Conservation (phyloP, 2,888 invertebrate species). For the Anaspis maculata region DNA sequence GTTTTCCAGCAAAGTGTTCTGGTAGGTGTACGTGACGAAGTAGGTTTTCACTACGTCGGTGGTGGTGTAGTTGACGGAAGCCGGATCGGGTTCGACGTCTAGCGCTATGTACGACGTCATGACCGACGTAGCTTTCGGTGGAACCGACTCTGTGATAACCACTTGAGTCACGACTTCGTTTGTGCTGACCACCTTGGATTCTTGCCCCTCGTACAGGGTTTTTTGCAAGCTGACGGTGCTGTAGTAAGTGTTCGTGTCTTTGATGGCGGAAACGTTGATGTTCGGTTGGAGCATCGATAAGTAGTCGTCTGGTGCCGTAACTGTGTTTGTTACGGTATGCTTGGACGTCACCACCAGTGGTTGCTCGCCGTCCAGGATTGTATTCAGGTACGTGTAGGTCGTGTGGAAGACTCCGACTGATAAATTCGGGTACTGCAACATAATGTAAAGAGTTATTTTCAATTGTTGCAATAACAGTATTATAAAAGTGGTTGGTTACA, state of each 20-base stretch:
- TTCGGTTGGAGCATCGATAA: constrained; percentile 52
- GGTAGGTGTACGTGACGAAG: constrained; percentile 56
- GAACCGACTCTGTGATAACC: constrained; percentile 59
- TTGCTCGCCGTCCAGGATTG: constrained; percentile 54
- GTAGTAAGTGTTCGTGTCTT: constrained; percentile 63
- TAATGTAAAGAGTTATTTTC: no score
- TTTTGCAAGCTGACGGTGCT: constrained; percentile 58
- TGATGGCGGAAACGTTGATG: constrained; percentile 45
- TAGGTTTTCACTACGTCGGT: constrained; percentile 52
- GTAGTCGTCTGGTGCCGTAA: constrained; percentile 59
- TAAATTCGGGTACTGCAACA: constrained; percentile 47
- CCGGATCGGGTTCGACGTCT: constrained; percentile 37
- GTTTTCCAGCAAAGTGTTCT: constrained; percentile 49
- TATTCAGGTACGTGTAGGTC: constrained; percentile 65
- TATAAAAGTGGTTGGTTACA: no score
- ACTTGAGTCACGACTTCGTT: constrained; percentile 63
- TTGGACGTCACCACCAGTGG: constrained; percentile 58
- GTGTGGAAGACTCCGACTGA: constrained; percentile 61
- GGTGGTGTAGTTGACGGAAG: constrained; percentile 32
- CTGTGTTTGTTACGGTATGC: constrained; percentile 60
- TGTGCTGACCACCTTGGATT: constrained; percentile 50
- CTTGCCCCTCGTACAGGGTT: constrained; percentile 50
- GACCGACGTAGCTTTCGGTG: constrained; percentile 45
- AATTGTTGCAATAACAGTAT: no score
- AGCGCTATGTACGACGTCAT: constrained; percentile 47